These are phyloP conservation scores for Ciconia nigra DNA, from an alignment of 2,797 vertebrate genomes.

Conservation along the genomic window DNA sequence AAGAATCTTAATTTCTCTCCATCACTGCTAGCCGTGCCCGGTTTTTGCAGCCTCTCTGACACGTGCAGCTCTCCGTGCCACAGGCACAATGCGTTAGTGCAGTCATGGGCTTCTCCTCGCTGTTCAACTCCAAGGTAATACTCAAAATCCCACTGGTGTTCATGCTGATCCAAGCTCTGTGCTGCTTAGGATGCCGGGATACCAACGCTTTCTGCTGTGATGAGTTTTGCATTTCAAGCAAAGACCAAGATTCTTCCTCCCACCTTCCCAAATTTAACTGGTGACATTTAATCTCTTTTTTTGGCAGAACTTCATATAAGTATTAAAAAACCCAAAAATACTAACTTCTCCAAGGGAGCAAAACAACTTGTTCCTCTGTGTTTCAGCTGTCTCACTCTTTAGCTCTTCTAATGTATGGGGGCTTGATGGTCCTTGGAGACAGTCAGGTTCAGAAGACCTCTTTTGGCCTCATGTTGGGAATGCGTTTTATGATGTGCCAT, in stretches of 20 bases:
- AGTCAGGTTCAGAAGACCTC: not conserved
- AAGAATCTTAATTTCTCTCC: not conserved
- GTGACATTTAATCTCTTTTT: not conserved
- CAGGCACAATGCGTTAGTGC: not conserved
- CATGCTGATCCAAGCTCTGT: not conserved
- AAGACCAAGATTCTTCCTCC: not conserved
- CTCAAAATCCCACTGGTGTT: not conserved
- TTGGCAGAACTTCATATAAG: not conserved
- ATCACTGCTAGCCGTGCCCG: rapidly evolving
- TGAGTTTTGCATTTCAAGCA: not conserved
- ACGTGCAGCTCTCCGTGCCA: not conserved
- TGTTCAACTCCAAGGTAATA: not conserved
- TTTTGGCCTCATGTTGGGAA: not conserved
- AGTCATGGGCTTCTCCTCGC: not conserved
- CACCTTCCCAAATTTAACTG: not conserved
- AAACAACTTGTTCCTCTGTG: not conserved
- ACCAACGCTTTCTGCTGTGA: not conserved
- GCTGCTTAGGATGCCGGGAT: rapidly evolving
- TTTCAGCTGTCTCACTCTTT: not conserved
- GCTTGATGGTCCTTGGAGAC: not conserved
- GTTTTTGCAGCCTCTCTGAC: not conserved
- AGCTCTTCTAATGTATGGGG: not conserved
- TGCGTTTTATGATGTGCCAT: rapidly evolving
- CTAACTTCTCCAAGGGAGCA: not conserved
- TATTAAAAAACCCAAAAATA: not conserved